phyloP scores from a whole-genome alignment of 2,888 invertebrate genomes.

The Lucinisca nassula region DNA sequence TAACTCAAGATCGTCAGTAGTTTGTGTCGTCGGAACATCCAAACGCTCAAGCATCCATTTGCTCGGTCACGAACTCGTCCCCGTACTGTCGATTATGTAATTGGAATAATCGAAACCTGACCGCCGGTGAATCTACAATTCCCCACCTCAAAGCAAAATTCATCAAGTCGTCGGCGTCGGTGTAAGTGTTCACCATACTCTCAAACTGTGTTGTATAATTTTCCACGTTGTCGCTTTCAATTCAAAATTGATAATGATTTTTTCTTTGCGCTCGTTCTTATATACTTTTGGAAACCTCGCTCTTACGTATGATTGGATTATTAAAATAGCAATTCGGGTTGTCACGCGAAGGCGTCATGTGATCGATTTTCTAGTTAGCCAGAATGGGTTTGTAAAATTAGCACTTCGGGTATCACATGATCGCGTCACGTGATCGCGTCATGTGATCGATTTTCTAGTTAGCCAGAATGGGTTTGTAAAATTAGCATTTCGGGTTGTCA shows the following conservation, averaged over 20 bases:
- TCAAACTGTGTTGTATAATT: background rate
- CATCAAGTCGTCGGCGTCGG: slow-evolving; percentile 25
- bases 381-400: too few species aligned
- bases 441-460: too few species aligned
- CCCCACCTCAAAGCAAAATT: slow-evolving; percentile 27
- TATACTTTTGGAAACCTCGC: too few species aligned
- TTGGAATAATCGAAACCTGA: slow-evolving; percentile 19
- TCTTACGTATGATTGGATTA: too few species aligned
- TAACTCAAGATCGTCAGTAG: too few species aligned
- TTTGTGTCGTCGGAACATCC: background rate
- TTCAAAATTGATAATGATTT: slow-evolving; percentile 15
- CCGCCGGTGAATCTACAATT: slow-evolving; percentile 17
- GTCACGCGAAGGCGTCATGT: too few species aligned
- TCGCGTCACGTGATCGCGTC: too few species aligned
- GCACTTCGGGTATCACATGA: too few species aligned
- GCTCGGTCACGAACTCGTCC: background rate
- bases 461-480: too few species aligned
- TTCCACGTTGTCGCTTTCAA: slow-evolving; percentile 29
- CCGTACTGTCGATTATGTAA: background rate
- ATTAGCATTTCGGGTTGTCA: too few species aligned
- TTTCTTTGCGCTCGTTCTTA: background rate
- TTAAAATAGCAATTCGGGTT: too few species aligned
- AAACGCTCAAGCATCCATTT: background rate
- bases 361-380: too few species aligned
- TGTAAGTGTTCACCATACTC: slow-evolving; percentile 13